phyloP scores from a whole-genome alignment of 2,888 invertebrate genomes.

The Nomada goodeniana region DNA sequence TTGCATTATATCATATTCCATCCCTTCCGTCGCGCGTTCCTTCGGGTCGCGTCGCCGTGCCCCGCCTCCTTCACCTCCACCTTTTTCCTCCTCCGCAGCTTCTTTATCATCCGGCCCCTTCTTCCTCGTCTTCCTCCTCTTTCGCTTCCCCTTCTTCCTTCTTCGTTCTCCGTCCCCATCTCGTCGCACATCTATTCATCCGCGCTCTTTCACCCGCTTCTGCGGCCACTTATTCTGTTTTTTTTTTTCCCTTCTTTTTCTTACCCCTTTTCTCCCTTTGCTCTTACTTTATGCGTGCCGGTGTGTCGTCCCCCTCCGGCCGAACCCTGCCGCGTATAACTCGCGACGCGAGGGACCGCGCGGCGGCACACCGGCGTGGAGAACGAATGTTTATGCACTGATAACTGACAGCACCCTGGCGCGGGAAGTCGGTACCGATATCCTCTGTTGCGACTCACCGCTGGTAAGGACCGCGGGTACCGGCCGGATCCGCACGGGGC shows the following conservation, averaged over 20 bases:
- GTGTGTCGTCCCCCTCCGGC: slow-evolving; percentile 51
- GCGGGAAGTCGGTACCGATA: slow-evolving; percentile 66
- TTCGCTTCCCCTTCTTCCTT: not conserved
- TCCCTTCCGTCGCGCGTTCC: slow-evolving; percentile 75
- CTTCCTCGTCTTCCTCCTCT: slow-evolving; percentile 23
- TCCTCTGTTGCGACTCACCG: slow-evolving; percentile 46
- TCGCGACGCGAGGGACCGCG: slow-evolving; percentile 65
- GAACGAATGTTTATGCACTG: slow-evolving; percentile 78
- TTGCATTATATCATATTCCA: slow-evolving; percentile 79
- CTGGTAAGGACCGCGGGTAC: slow-evolving; percentile 14
- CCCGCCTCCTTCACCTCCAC: slow-evolving; percentile 61
- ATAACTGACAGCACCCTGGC: slow-evolving; percentile 75
- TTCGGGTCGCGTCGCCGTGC: slow-evolving; percentile 56
- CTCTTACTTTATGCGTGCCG: slow-evolving; percentile 75
- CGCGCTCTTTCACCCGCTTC: slow-evolving; percentile 12
- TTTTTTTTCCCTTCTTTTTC: not conserved
- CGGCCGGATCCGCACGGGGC: not conserved
- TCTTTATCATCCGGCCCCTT: slow-evolving; percentile 17
- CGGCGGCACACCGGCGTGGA: slow-evolving; percentile 66
- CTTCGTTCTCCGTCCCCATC: not conserved
- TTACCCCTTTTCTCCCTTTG: slow-evolving; percentile 33
- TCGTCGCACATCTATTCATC: not conserved
- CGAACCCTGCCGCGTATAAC: slow-evolving; percentile 69
- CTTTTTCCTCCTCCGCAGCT: slow-evolving; percentile 27
- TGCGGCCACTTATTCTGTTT: not conserved